Base-by-base conservation (phyloP, 1,140 invertebrate species). In the Danaus melanippus region DNA sequence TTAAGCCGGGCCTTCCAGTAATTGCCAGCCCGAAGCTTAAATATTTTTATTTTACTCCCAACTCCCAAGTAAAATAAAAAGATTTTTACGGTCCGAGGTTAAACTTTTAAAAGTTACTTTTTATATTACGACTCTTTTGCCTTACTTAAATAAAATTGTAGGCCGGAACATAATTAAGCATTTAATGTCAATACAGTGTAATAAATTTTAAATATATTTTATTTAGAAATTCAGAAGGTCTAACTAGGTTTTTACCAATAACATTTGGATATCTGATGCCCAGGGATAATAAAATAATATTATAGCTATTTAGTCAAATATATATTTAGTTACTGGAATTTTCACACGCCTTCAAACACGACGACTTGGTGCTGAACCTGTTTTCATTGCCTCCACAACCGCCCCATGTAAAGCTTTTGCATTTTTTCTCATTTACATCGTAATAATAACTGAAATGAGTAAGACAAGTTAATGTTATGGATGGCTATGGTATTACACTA, bases 301-400 rank as follows among this genome's bases (percentile, higher is more conserved):
- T 32, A 32, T 32, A 32, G 21, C 21, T 32, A 2, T 32, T 9
- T 47, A 47, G 12, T 47, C n/a, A 17, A 17, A 21, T 9, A 12
- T 15, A 21, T 10, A 43, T 42, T 8, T 43, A 44, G 46, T 10
- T 5, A n/a, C 12, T 15, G 11, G 40, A 49, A 39, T 9, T 12
- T 46, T 8, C 7, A 46, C 44, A 58, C 21, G 17, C 42, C 8
- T 44, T 17, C 45, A 42, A 12, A 40, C 74, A 75, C 0, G 49
- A 10, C 1, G 10, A 32, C 17, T 43, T 42, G 6, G 58, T 61
- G 1, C 53, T 45, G 42, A 77, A 97, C 57, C 92, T 87, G 71
- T 97, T 97, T 17, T 89, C 90, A 73, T 96, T 96, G 12, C 95
- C 95, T 45, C 91, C 92, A 71, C 95, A 96, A 1, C 95, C 95